Base-by-base conservation (phyloP, 2,113 vertebrate genomes). In the Chaetodon auriga region DNA sequence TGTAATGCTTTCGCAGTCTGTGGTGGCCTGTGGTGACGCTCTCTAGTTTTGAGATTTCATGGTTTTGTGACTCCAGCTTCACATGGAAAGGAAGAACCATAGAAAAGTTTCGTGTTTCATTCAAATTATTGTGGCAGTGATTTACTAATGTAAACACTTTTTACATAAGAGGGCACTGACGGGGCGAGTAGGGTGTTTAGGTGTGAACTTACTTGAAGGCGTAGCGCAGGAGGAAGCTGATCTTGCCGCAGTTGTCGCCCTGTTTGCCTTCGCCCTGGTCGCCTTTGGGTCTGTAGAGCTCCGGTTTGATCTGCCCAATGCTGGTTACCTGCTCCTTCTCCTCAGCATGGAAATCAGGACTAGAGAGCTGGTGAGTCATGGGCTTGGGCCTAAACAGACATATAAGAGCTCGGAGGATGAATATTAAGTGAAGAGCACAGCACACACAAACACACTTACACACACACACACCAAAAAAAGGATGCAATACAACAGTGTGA, bases 291-390 rank as follows among this genome's bases (percentile, higher is more conserved):
- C 97, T 94, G 93, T 98, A 98, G 49, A 98, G 93, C 92, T 98
- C 97, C 0, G 97, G 97, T 71, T 98, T 97, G 89, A 98, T 98
- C 92, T 97, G 97, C 21, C 97, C 97, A 0, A 98, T 97, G 91
- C 97, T 96, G 82, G 96, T 98, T 73, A 96, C 96, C 89, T 98
- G 97, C 64, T 98, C 97, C 86, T 97, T 96, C 71, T 96, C 96
- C 65, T 96, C 95, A 2, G 86, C 90, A 1, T 94, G 95, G 85
- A 96, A 95, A 75, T 95, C 95, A 0, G 91, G 95, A 68, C 96
- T 96, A 89, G 95, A 96, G 84, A 96, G 90, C 92, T 96, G 96
- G 91, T 95, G 95, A 80, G 96, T 96, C 94, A 96, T 92, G 62
- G 93, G 94, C 81, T 95, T 94, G 48, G 95, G 93, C 82, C 95